Percentiles rank a stretch among this genome's conserved stretches.
phyloP scores from a whole-genome alignment of 1,140 invertebrate species.

The Homarus americanus region DNA sequence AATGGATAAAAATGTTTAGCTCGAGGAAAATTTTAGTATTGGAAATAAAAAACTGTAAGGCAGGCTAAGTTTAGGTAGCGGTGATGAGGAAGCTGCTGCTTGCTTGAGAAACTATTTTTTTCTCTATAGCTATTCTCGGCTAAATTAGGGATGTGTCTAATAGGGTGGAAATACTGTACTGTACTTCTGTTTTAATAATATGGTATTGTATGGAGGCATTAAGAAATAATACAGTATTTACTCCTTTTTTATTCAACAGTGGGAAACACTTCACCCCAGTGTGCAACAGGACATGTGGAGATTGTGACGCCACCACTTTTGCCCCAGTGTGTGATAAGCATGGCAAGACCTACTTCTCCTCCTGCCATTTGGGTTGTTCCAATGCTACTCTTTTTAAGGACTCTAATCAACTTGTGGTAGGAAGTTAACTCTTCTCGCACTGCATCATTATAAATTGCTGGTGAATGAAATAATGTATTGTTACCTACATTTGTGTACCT shows the following conservation, averaged over 20 bases:
- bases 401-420: constrained; percentile 56
- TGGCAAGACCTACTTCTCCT: constrained; percentile 89
- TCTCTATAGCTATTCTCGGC: too few relatives aligned
- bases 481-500: too few relatives aligned
- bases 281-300: constrained; percentile 81
- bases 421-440: neutral
- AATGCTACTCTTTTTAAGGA: constrained; percentile 79
- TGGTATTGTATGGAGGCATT: neutral
- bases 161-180: too few relatives aligned
- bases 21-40: too few relatives aligned
- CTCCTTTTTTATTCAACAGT: neutral
- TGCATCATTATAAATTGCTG: neutral
- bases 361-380: constrained; percentile 92
- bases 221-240: neutral
- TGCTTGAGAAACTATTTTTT: too few relatives aligned
- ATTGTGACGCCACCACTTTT: constrained; percentile 87
- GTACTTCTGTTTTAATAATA: too few relatives aligned
- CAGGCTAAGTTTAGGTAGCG: too few relatives aligned
- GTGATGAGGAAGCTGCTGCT: too few relatives aligned
- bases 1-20: too few relatives aligned
- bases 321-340: constrained; percentile 90
- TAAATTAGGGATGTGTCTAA: too few relatives aligned
- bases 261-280: constrained; percentile 80
- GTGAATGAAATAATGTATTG: neutral
- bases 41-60: too few relatives aligned